Base-by-base conservation (phyloP, 2,888 invertebrate species). In the Agrotis ipsilon region DNA sequence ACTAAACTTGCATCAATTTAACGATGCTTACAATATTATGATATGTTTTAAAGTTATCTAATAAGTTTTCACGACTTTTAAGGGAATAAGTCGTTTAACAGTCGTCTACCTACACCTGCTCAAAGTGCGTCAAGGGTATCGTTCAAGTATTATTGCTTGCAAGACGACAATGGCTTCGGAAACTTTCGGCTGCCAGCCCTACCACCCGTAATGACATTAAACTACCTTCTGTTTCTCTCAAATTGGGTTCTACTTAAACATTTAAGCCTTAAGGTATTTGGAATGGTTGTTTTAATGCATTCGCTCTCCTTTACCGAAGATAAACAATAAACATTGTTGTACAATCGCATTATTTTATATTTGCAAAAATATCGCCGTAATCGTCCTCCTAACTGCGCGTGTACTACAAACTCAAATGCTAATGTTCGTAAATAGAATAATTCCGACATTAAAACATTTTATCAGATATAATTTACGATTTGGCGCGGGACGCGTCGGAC, bases 141-240 rank as follows among this genome's bases (percentile, higher is more conserved):
- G 75, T 90, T 87, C 80, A 78, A 87, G 66, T 88, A 85, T 88
- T 87, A 87, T 88, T 85, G 86, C 87, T 87, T 82, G 83, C 83
- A 86, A 84, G 86, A 79, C 83, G 85, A 86, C 82, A 82, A 77
- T 81, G 81, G 78, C 76, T 78, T 83, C 80, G 71, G 67, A 87
- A 88, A 87, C 79, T 86, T 89, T 87, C 62, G 72, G 74, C 76
- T 78, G 68, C 68, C 81, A 82, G 68, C 84, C 86, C 82, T 83
- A 74, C 39, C 11, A 57, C 68, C 64, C 66, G 57, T 82, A 75
- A 82, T 82, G 73, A 79, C 81, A 84, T 88, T 87, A 84, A 72
- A 80, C 73, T 82, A 78, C 70, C 81, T 78, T 80, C 72, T 85
- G 76, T 80, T 82, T 74, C 62, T 68, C 76, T 65, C 64, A 77